A percentile compares a stretch with the other conserved stretches of the same genome.
Conservation (phyloP, 2,113 vertebrate species). For the Ochotona princeps region DNA sequence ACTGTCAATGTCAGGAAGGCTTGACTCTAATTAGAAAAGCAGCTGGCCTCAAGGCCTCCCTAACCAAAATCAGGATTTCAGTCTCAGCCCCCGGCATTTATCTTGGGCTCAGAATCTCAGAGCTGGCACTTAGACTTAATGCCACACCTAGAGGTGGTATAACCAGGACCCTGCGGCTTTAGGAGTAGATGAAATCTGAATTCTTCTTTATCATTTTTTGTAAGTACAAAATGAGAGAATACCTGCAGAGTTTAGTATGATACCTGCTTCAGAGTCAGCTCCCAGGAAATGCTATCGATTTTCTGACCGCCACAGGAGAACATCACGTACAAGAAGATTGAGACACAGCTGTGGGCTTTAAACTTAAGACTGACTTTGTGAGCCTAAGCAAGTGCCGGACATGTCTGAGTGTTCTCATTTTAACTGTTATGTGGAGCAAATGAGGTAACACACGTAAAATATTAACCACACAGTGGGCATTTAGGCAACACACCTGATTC, state of each 20-base stretch:
- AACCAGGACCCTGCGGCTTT: background rate
- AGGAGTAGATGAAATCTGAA: slow-evolving; percentile 20
- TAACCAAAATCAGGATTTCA: background rate
- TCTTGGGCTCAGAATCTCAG: background rate
- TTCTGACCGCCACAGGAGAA: background rate
- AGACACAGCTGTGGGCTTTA: background rate
- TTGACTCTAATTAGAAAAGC: background rate
- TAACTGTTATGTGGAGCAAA: background rate
- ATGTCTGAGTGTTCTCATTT: background rate
- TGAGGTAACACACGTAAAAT: background rate
- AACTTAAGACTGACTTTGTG: background rate
- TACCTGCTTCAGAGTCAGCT: background rate
- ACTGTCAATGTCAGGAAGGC: background rate
- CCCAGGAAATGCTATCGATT: background rate
- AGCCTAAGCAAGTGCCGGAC: background rate
- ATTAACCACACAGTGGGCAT: background rate
- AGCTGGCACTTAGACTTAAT: slow-evolving; percentile 31
- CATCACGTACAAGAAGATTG: background rate
- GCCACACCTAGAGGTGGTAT: background rate
- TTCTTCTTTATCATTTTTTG: slow-evolving; percentile 1
- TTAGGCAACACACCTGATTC: background rate
- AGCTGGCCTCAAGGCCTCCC: background rate
- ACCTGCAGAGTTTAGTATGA: background rate
- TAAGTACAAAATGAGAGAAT: background rate
- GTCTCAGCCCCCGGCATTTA: background rate